These are phyloP conservation scores for Chiloscyllium punctatum DNA, from an alignment of 2,797 vertebrate genomes.

Conservation along the genomic window DNA sequence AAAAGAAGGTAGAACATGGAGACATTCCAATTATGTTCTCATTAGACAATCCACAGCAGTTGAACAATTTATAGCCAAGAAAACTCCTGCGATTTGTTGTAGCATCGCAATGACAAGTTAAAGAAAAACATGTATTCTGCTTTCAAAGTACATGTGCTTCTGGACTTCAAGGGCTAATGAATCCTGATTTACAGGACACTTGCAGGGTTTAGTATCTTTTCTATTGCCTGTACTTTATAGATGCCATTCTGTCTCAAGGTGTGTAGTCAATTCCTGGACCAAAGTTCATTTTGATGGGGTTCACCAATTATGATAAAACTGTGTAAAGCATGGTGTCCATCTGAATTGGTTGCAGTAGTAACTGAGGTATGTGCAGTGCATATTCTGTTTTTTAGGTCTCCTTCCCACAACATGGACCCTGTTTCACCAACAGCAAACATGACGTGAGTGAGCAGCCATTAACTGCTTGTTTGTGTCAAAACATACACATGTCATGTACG, in stretches of 20 bases:
- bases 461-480: constrained; percentile 27
- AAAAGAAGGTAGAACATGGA: not conserved
- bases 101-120: not conserved
- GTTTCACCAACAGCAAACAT: constrained; percentile 24
- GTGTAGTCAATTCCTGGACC: not conserved
- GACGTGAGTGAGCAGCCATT: constrained; percentile 12
- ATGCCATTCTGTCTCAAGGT: not conserved
- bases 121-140: not conserved
- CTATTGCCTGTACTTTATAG: not conserved
- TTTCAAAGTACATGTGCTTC: not conserved
- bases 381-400: constrained; percentile 24
- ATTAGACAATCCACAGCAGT: not conserved
- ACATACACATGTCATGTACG: not conserved
- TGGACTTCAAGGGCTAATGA: not conserved
- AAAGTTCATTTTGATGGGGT: not conserved
- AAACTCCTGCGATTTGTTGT: not conserved
- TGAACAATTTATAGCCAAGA: not conserved
- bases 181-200: not conserved
- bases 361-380: constrained; percentile 18
- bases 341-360: not conserved
- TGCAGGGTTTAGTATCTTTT: not conserved
- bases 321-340: not conserved
- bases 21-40: not conserved
- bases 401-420: constrained; percentile 31
- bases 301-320: not conserved